Base-by-base conservation (phyloP, 2,888 invertebrate genomes). In the Hecatera dysodea region DNA sequence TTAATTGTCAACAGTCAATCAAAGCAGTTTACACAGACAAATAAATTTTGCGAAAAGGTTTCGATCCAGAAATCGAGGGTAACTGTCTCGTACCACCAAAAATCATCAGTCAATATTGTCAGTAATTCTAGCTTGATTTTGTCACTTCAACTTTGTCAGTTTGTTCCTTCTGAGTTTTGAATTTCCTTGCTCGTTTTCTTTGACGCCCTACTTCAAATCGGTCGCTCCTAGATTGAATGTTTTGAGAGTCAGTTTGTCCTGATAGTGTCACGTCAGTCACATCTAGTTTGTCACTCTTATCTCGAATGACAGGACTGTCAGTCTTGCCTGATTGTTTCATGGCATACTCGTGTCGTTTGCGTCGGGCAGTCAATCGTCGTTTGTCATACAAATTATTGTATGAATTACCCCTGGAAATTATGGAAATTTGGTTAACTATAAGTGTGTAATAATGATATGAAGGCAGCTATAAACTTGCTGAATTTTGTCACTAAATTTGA, bases 301-400 rank as follows among this genome's bases (percentile, higher is more conserved):
- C 42, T 75, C 53, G 59, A 6, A 22, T 19, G 48, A 71, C 62
- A 39, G 39, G 11, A 60, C 74, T 86, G 81, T 84, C 80, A 80
- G 67, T 77, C 53, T 53, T 75, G 77, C 81, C 70, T 70, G 85
- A 86, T 63, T 67, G 78, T 76, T 82, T 70, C 55, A 36, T 80
- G 52, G 46, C 62, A 50, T 79, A 53, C 9, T 90, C 84, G 6
- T 89, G 90, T 84, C 93, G 78, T 82, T 90, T 92, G 24, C 87
- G 84, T 84, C 93, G 68, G 3, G 93, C 92, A 9, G 88, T 85
- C 68, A 90, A 73, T 85, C 91, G 75, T 62, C 92, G 84, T 82
- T 79, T 82, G 81, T 91, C 89, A 72, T 87, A 90, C 48, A 75
- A 80, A 65, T 75, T 84, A 77, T 85, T 85, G 80, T 87, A 84